A percentile compares a stretch with the other conserved stretches of the same genome.
phyloP scores from a whole-genome alignment of 2,113 vertebrate species.

The Grammomys surdaster region DNA sequence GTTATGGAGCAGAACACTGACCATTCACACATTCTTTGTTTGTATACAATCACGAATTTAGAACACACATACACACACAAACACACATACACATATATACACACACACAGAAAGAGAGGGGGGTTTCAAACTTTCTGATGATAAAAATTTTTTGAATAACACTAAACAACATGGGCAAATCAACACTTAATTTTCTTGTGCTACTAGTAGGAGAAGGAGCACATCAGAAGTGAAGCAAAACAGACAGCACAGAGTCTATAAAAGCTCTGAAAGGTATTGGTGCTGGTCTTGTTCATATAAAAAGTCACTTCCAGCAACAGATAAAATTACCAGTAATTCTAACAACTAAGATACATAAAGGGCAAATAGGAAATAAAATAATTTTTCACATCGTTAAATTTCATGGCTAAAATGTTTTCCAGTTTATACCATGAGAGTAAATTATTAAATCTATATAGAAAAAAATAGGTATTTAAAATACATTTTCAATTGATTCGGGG shows the following conservation, averaged over 20 bases:
- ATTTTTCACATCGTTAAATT: neutral
- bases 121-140: neutral
- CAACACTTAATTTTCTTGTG: neutral
- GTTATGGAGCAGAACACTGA: neutral
- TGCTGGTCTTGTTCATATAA: neutral
- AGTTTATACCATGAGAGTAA: constrained; percentile 18
- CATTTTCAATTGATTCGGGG: constrained; percentile 14
- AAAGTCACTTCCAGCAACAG: neutral
- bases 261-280: neutral
- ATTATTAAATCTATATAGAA: constrained; percentile 41
- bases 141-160: neutral
- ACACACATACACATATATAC: neutral
- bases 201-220: neutral
- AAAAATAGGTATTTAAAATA: constrained; percentile 44
- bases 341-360: neutral
- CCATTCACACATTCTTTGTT: neutral
- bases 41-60: too few relatives aligned
- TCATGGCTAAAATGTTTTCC: neutral
- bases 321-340: neutral
- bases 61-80: neutral
- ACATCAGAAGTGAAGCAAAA: constrained; percentile 15
- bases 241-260: neutral
- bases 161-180: neutral
- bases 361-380: neutral
- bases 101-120: neutral